Percentiles rank a stretch among this genome's conserved stretches.
phyloP scores from a whole-genome alignment of 1,140 invertebrate genomes.

The Drosophila varians region DNA sequence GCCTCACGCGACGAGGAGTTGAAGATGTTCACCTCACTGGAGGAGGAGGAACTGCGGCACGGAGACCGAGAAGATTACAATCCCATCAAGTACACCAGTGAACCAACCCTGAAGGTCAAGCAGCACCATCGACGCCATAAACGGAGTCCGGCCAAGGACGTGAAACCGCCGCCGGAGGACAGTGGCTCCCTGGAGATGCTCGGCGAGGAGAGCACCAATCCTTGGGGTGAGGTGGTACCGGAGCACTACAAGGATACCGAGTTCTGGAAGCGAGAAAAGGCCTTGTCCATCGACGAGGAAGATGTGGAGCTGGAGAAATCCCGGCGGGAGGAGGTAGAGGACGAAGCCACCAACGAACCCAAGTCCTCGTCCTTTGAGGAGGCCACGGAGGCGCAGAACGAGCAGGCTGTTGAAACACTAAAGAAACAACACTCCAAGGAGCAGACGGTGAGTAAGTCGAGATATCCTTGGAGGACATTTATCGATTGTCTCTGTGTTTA shows the following conservation, averaged over 20 bases:
- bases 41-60: constrained; percentile 85
- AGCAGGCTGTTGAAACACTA: constrained; percentile 57
- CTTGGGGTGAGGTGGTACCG: constrained; percentile 76
- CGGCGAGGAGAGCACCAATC: constrained; percentile 72
- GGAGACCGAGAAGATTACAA: constrained; percentile 71
- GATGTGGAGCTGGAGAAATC: constrained; percentile 54
- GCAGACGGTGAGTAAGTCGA: constrained; percentile 53
- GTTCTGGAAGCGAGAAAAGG: constrained; percentile 81
- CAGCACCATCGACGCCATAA: constrained; percentile 74
- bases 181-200: constrained; percentile 69
- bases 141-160: constrained; percentile 74
- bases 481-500: constrained; percentile 1
- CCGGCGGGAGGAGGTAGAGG: constrained; percentile 41
- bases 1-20: constrained; percentile 86
- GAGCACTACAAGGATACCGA: constrained; percentile 82
- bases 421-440: constrained; percentile 56
- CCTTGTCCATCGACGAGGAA: constrained; percentile 79
- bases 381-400: constrained; percentile 68
- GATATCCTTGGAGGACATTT: background rate
- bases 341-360: constrained; percentile 48
- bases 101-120: constrained; percentile 64
- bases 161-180: constrained; percentile 22
- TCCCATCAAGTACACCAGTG: constrained; percentile 76
- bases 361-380: constrained; percentile 74
- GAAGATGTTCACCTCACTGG: constrained; percentile 86